Conservation (phyloP, 2,888 invertebrate species). For the Priocnemis perturbator region DNA sequence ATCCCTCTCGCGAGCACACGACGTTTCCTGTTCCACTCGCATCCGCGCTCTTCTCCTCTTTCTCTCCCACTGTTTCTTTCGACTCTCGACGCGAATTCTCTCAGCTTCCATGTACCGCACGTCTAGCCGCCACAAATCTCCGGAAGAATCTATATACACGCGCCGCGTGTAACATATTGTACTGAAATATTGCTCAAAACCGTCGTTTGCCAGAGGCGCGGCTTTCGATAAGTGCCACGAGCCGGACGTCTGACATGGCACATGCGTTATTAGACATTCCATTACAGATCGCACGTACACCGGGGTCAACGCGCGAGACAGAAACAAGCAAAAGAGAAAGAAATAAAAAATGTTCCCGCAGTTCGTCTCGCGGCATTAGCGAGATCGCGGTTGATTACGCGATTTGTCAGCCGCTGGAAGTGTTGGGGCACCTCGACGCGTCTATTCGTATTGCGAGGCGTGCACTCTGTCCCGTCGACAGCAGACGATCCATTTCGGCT, state of each 20-base stretch:
- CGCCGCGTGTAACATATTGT: conserved; percentile 34
- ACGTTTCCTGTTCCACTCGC: neutral
- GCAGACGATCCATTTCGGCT: conserved; percentile 36
- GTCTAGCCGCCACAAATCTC: conserved; percentile 33
- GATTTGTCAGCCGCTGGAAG: conserved; percentile 7
- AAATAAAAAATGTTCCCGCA: too few species aligned
- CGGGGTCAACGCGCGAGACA: too few species aligned
- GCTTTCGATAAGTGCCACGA: conserved; percentile 25
- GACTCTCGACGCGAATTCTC: neutral
- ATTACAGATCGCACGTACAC: too few species aligned
- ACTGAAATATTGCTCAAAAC: conserved; percentile 33
- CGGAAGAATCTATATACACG: conserved; percentile 19
- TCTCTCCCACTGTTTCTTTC: neutral
- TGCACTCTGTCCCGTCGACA: conserved; percentile 22
- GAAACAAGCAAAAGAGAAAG: too few species aligned
- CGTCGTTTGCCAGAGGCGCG: conserved; percentile 12
- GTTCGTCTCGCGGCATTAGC: too few species aligned
- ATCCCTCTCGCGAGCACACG: neutral
- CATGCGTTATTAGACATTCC: too few species aligned
- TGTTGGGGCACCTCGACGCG: conserved; percentile 37
- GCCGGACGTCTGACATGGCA: neutral
- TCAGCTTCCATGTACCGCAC: neutral
- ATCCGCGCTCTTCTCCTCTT: neutral
- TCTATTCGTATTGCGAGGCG: conserved; percentile 4
- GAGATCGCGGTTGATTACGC: too few species aligned